Percentiles rank a stretch among this genome's conserved stretches.
phyloP scores from a whole-genome alignment of 1,140 invertebrate genomes.

The Oedothorax gibbosus region DNA sequence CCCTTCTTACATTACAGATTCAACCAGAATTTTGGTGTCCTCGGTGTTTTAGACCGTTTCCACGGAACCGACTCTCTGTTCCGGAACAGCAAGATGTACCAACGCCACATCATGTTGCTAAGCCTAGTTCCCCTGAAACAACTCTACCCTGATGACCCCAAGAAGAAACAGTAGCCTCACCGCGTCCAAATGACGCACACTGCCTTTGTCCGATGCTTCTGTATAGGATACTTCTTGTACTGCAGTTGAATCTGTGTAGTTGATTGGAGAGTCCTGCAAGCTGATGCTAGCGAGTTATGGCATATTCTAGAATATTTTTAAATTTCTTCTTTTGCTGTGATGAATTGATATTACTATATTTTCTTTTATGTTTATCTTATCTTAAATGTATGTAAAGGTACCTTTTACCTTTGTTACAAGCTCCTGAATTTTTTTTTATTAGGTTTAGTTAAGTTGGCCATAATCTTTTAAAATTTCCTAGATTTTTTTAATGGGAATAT shows the following conservation, averaged over 20 bases:
- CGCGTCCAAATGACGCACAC: background rate
- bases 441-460: too few relatives aligned
- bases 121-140: slow-evolving; percentile 81
- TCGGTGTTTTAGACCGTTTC: slow-evolving; percentile 85
- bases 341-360: too few relatives aligned
- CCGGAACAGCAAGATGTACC: slow-evolving; percentile 78
- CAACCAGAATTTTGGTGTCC: slow-evolving; percentile 86
- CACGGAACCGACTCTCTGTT: slow-evolving; percentile 87
- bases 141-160: slow-evolving; percentile 76
- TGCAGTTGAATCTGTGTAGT: background rate
- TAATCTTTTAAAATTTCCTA: too few relatives aligned
- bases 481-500: too few relatives aligned
- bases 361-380: too few relatives aligned
- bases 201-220: background rate
- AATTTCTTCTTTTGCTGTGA: too few relatives aligned
- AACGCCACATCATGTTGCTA: slow-evolving; percentile 84
- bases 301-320: too few relatives aligned
- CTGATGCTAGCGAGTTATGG: background rate
- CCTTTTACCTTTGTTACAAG: too few relatives aligned
- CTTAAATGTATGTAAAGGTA: too few relatives aligned
- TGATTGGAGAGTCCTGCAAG: background rate
- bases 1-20: slow-evolving; percentile 73
- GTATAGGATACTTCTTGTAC: background rate
- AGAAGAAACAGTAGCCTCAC: slow-evolving; percentile 30
- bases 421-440: too few relatives aligned